Evolutionary conservation across 2,888 invertebrate genomes (phyloP).

Genomic region (Cataglyphis albicans): DNA sequence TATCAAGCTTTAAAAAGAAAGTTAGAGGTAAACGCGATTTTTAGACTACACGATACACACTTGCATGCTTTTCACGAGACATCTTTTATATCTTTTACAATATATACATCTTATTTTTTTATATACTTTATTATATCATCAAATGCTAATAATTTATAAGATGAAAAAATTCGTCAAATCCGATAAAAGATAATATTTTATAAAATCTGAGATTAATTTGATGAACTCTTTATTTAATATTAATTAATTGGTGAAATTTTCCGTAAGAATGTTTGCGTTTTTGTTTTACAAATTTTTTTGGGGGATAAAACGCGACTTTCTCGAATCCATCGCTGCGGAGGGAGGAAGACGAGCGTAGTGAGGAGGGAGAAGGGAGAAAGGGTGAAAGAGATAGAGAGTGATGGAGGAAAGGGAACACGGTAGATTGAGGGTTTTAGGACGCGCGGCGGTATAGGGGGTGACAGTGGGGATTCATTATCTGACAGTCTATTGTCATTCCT

Average conservation of each 20-base stretch:
- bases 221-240: not conserved
- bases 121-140: not conserved
- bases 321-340: conserved; percentile 69
- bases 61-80: not conserved
- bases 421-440: conserved; percentile 79
- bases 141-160: not conserved
- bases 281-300: conserved; percentile 46
- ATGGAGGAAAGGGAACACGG: conserved; percentile 43
- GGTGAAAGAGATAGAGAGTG: conserved; percentile 45
- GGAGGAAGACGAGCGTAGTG: conserved; percentile 18
- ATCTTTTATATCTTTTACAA: not conserved
- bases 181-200: not conserved
- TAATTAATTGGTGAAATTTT: conserved; percentile 21
- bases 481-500: conserved; percentile 84
- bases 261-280: not conserved
- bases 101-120: not conserved
- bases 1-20: not conserved
- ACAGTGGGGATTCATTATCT: conserved; percentile 84
- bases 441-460: conserved; percentile 75
- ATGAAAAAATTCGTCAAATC: not conserved
- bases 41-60: not conserved
- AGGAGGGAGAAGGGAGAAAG: conserved; percentile 21
- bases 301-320: conserved; percentile 58
- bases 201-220: conserved; percentile 3
- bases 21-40: not conserved